A percentile compares a stretch with the other conserved stretches of the same genome.
Conservation (phyloP, 2,888 invertebrate species). For the Eupsilia transversa region DNA sequence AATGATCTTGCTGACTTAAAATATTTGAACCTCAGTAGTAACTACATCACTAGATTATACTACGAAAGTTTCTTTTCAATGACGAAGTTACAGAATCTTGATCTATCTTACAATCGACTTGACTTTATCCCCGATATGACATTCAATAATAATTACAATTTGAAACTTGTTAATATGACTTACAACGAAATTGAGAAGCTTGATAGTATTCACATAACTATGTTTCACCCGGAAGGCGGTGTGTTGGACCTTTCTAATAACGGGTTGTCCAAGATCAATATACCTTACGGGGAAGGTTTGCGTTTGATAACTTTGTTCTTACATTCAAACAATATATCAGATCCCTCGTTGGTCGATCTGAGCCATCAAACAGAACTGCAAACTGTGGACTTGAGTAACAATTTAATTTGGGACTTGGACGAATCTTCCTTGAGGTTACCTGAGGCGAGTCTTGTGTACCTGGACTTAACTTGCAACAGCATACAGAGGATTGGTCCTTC, state of each 20-base stretch:
- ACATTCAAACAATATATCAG: constrained; percentile 80
- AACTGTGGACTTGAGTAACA: constrained; percentile 78
- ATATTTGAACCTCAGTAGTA: constrained; percentile 82
- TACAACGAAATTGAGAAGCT: constrained; percentile 77
- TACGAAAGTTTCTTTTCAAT: constrained; percentile 80
- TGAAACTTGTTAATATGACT: constrained; percentile 82
- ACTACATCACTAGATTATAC: constrained; percentile 76
- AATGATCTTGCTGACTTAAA: constrained; percentile 76
- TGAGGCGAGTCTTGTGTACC: constrained; percentile 63
- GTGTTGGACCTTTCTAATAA: constrained; percentile 84
- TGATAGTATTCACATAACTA: constrained; percentile 75
- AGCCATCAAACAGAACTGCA: constrained; percentile 75
- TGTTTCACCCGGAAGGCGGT: constrained; percentile 82
- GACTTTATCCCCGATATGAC: constrained; percentile 78
- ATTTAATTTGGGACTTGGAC: constrained; percentile 76
- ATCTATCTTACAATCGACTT: constrained; percentile 81
- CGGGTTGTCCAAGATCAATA: constrained; percentile 73
- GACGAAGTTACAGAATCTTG: constrained; percentile 82
- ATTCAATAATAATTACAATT: constrained; percentile 75
- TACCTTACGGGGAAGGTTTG: constrained; percentile 78
- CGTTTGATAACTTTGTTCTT: constrained; percentile 76
- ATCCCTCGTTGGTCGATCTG: constrained; percentile 75
- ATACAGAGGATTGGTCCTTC: constrained; percentile 79
- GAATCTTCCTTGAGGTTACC: constrained; percentile 79
- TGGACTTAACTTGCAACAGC: constrained; percentile 80